Percentiles rank a stretch among this genome's conserved stretches.
phyloP scores from a whole-genome alignment of 2,797 vertebrate species.

The Sorex maritimensis region DNA sequence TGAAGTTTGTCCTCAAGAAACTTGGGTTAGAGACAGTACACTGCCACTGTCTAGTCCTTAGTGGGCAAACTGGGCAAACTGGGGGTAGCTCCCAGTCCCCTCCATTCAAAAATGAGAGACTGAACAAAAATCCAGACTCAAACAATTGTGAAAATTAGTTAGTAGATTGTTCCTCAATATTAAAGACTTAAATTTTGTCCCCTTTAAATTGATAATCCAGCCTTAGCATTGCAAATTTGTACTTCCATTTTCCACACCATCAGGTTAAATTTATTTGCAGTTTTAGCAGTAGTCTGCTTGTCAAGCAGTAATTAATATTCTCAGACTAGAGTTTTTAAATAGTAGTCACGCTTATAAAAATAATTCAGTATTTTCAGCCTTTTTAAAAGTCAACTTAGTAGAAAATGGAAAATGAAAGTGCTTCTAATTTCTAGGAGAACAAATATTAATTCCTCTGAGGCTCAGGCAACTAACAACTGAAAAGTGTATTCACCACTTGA shows the following conservation, averaged over 20 bases:
- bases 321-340: conserved; percentile 30
- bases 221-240: conserved; percentile 46
- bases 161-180: background rate
- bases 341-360: conserved; percentile 48
- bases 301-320: background rate
- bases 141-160: background rate
- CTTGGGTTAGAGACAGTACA: background rate
- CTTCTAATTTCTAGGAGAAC: conserved; percentile 68
- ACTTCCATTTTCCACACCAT: background rate
- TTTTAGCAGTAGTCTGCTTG: background rate
- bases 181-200: conserved; percentile 6
- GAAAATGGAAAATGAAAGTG: conserved; percentile 69
- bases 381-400: conserved; percentile 29
- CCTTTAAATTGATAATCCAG: background rate
- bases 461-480: conserved; percentile 33
- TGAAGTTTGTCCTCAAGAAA: background rate
- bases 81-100: background rate
- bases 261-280: conserved; percentile 6
- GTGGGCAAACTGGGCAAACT: background rate
- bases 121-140: conserved; percentile 3
- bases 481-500: conserved; percentile 10
- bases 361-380: conserved; percentile 45
- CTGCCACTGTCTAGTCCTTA: background rate
- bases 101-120: background rate
- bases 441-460: conserved; percentile 69